phyloP scores from a whole-genome alignment of 2,888 invertebrate genomes.

The Ganaspis brasiliensis region DNA sequence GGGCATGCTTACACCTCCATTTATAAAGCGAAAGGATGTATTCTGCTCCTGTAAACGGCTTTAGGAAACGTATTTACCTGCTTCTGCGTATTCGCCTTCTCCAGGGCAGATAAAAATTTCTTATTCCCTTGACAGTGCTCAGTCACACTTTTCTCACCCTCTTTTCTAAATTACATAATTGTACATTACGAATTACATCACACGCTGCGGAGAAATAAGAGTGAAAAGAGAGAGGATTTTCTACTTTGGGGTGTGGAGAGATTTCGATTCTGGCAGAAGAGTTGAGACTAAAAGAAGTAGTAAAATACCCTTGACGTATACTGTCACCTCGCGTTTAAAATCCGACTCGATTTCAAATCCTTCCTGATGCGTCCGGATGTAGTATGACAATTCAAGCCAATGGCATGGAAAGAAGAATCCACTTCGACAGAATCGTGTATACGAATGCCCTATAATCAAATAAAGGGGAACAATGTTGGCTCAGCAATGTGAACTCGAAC shows the following conservation, averaged over 20 bases:
- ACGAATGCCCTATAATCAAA: slow-evolving; percentile 80
- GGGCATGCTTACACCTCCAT: slow-evolving; percentile 77
- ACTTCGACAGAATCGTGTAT: slow-evolving; percentile 75
- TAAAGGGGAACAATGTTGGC: slow-evolving; percentile 79
- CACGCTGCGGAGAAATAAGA: background rate
- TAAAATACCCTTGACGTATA: slow-evolving; percentile 26
- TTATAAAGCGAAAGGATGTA: slow-evolving; percentile 75
- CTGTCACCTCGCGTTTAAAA: slow-evolving; percentile 38
- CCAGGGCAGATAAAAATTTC: slow-evolving; percentile 56
- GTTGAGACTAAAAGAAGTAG: slow-evolving; percentile 2
- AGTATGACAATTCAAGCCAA: slow-evolving; percentile 52
- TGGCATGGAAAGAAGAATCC: slow-evolving; percentile 70
- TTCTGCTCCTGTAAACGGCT: slow-evolving; percentile 62
- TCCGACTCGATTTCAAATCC: slow-evolving; percentile 8
- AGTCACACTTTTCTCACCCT: slow-evolving; percentile 10
- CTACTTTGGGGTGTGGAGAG: background rate
- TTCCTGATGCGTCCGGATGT: slow-evolving; percentile 24
- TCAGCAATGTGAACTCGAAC: slow-evolving; percentile 78
- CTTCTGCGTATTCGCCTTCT: slow-evolving; percentile 61
- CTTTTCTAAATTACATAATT: slow-evolving; percentile 35
- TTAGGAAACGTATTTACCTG: slow-evolving; percentile 59
- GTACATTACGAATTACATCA: slow-evolving; percentile 14
- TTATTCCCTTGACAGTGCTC: slow-evolving; percentile 48
- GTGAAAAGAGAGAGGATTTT: background rate
- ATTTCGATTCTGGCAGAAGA: too few species aligned